Evolutionary conservation across 2,888 invertebrate species (phyloP).

Genomic region (Bellardia pandia): DNA sequence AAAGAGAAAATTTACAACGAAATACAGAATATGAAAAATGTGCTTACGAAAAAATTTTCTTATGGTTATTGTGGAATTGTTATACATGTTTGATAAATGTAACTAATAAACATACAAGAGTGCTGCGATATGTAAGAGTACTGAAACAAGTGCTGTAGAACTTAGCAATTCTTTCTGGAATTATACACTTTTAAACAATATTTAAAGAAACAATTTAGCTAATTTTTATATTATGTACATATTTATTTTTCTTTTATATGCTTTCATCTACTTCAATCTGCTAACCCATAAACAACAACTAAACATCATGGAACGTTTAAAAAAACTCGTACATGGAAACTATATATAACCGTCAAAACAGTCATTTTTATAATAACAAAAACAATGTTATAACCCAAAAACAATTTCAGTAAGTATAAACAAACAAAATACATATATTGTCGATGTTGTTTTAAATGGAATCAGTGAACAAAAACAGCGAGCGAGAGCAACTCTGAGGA

Average conservation of each 20-base stretch:
- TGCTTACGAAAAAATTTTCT: too few relatives aligned
- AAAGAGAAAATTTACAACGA: too few relatives aligned
- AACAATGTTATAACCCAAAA: slow-evolving; percentile 7
- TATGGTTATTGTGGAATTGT: too few relatives aligned
- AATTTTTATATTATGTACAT: slow-evolving; percentile 9
- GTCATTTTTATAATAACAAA: slow-evolving; percentile 38
- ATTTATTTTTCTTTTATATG: slow-evolving; percentile 29
- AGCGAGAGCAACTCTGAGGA: slow-evolving; percentile 21
- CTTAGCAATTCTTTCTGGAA: neutral
- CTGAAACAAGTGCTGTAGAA: too few relatives aligned
- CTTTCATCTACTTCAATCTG: neutral
- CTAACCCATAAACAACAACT: slow-evolving; percentile 33
- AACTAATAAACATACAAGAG: too few relatives aligned
- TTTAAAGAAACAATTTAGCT: slow-evolving; percentile 21
- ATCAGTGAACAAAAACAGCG: slow-evolving; percentile 18
- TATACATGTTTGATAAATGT: too few relatives aligned
- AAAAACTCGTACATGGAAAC: neutral
- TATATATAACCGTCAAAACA: slow-evolving; percentile 28
- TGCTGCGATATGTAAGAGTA: too few relatives aligned
- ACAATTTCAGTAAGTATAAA: slow-evolving; percentile 28
- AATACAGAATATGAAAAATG: too few relatives aligned
- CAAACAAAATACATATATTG: slow-evolving; percentile 8
- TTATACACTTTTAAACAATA: neutral
- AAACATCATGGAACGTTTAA: slow-evolving; percentile 17
- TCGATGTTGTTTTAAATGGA: slow-evolving; percentile 25